A percentile compares a stretch with the other conserved stretches of the same genome.
These are phyloP conservation scores for Benthosema pterotum DNA, from an alignment of 2,797 vertebrate genomes.

Conservation along the genomic window DNA sequence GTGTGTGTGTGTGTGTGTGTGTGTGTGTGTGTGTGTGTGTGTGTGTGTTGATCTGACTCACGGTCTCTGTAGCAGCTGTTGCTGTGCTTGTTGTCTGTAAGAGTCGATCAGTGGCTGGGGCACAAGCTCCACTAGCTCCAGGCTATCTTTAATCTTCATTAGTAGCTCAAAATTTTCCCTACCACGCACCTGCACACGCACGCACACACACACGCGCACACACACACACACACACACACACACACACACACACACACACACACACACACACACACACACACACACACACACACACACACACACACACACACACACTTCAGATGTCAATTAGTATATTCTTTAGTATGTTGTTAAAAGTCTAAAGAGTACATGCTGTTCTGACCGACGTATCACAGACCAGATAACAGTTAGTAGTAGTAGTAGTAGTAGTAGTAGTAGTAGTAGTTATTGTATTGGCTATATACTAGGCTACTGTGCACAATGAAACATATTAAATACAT, in stretches of 20 bases:
- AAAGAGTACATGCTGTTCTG: too few species aligned
- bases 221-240: conserved; percentile 3
- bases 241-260: not conserved
- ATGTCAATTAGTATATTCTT: too few species aligned
- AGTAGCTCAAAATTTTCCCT: conserved; percentile 97
- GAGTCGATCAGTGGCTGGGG: conserved; percentile 94
- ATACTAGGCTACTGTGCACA: too few species aligned
- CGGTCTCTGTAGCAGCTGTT: conserved; percentile 94
- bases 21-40: conserved; percentile 16
- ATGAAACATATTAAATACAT: too few species aligned
- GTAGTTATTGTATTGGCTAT: too few species aligned
- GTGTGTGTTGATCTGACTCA: conserved; percentile 72
- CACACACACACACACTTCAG: conserved; percentile 7
- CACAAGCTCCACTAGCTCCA: conserved; percentile 96
- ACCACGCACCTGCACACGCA: conserved; percentile 87
- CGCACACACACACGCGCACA: conserved; percentile 15
- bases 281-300: conserved; percentile 19
- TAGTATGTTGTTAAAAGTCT: too few species aligned
- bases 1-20: conserved; percentile 6
- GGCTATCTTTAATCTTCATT: conserved; percentile 97
- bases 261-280: conserved; percentile 18
- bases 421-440: too few species aligned
- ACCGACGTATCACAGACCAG: too few species aligned
- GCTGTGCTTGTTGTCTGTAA: conserved; percentile 95
- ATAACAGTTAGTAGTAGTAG: too few species aligned